Percentiles rank a stretch among this genome's conserved stretches.
These are phyloP conservation scores for Buceros bicornis DNA, from an alignment of 2,797 vertebrate genomes.

Conservation along the genomic window DNA sequence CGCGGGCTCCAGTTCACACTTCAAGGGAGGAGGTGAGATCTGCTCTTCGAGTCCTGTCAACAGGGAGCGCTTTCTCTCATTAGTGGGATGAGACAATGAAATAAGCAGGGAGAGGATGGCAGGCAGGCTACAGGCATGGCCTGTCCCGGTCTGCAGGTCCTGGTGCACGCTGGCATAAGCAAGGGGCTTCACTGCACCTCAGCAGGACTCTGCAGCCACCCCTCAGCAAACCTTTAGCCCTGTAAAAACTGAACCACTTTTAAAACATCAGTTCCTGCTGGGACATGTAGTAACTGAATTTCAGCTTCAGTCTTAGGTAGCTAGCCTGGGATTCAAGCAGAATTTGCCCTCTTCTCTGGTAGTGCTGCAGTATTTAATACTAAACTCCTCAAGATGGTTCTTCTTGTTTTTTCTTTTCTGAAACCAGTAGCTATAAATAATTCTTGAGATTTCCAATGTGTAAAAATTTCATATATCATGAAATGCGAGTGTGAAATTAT, in stretches of 20 bases:
- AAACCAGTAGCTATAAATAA: not conserved
- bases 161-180: not conserved
- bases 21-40: not conserved
- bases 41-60: not conserved
- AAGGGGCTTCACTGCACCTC: not conserved
- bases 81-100: not conserved
- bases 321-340: not conserved
- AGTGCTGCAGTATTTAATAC: not conserved
- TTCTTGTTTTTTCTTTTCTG: not conserved
- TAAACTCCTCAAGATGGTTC: not conserved
- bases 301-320: not conserved
- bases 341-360: not conserved
- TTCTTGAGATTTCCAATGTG: not conserved
- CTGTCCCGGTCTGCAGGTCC: not conserved
- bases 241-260: not conserved
- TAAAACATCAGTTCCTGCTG: not conserved
- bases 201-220: not conserved
- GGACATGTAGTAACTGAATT: not conserved
- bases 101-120: not conserved
- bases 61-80: accelerated
- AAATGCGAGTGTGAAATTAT: not conserved
- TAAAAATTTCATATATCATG: not conserved
- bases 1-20: not conserved
- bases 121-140: not conserved
- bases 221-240: not conserved